These are phyloP conservation scores for Recurvirostra avosetta DNA, from an alignment of 2,113 vertebrate genomes.

Conservation along the genomic window DNA sequence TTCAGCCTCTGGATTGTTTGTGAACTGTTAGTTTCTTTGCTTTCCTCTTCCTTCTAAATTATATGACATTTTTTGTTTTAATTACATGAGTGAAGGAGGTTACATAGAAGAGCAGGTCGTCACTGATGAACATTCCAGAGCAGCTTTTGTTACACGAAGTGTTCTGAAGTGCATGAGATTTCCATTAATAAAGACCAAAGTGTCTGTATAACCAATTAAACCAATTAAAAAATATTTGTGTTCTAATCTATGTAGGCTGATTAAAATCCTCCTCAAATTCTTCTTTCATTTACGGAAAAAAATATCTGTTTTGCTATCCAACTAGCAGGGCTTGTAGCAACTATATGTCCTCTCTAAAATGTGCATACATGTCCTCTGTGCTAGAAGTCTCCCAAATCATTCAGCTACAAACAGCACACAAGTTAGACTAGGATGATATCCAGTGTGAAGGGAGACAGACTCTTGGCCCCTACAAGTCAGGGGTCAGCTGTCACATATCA, in stretches of 20 bases:
- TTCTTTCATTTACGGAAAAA: neutral
- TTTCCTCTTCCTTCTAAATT: neutral
- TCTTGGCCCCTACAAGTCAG: neutral
- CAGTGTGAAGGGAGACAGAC: neutral
- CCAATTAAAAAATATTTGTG: neutral
- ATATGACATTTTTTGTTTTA: neutral
- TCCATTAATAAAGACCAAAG: neutral
- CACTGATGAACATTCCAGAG: neutral
- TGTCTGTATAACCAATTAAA: neutral
- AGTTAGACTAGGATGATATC: neutral
- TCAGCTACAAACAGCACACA: neutral
- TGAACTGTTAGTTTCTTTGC: neutral
- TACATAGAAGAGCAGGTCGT: neutral
- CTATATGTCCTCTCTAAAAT: neutral
- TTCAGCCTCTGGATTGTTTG: neutral
- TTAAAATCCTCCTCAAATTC: neutral
- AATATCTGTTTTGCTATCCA: neutral
- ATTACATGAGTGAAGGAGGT: neutral
- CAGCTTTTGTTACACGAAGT: neutral
- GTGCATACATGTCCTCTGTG: neutral
- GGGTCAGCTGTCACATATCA: neutral
- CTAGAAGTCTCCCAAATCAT: neutral
- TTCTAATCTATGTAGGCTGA: neutral
- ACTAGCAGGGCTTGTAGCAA: neutral
- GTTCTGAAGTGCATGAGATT: neutral